phyloP scores from a whole-genome alignment of 2,888 invertebrate genomes.

The Leuctra nigra region DNA sequence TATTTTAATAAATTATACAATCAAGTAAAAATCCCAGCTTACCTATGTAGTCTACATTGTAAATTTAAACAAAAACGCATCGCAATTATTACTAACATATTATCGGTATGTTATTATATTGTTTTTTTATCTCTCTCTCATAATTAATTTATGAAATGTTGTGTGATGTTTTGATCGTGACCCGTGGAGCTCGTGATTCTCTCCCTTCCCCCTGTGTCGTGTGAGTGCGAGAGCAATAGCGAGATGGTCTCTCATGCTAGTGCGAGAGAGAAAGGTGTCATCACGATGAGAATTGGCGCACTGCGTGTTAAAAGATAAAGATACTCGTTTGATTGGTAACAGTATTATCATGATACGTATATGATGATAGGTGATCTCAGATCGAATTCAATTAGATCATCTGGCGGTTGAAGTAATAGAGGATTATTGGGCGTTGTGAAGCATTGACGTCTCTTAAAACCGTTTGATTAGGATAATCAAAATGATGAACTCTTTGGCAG shows the following conservation, averaged over 20 bases:
- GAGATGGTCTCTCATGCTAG: not conserved
- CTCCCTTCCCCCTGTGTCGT: not conserved
- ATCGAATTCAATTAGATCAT: not conserved
- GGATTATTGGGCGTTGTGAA: constrained; percentile 1
- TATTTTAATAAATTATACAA: no score
- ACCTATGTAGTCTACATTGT: no score
- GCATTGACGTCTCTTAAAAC: no score
- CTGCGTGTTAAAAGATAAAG: constrained; percentile 6
- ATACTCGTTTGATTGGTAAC: constrained; percentile 4
- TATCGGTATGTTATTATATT: no score
- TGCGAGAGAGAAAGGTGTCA: not conserved
- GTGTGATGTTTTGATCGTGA: constrained; percentile 2
- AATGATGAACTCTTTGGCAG: no score
- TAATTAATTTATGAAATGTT: constrained; percentile 14
- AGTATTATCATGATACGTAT: constrained; percentile 1
- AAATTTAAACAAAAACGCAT: no score
- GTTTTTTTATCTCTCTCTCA: constrained; percentile 11
- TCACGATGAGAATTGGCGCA: constrained; percentile 9
- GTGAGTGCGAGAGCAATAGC: not conserved
- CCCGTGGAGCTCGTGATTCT: not conserved
- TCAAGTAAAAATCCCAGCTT: no score
- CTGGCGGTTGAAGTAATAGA: not conserved
- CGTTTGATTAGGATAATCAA: no score
- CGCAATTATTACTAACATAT: no score
- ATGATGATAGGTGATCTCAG: not conserved